A percentile compares a stretch with the other conserved stretches of the same genome.
Conservation (phyloP, 2,113 vertebrate genomes). For the Nansenia antarctica region DNA sequence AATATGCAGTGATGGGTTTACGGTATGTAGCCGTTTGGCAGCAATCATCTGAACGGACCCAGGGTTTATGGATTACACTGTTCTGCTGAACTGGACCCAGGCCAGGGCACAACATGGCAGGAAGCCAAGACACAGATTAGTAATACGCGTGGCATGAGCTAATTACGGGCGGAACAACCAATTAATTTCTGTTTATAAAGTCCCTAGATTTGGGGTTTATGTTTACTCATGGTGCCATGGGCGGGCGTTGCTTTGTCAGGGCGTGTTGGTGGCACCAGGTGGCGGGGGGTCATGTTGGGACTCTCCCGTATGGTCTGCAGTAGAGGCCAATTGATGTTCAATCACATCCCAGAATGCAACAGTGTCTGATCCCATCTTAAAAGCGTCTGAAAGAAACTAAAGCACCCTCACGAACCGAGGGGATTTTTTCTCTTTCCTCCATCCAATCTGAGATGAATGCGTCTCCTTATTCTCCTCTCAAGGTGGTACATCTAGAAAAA, state of each 20-base stretch:
- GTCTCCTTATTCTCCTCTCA: conserved; percentile 55
- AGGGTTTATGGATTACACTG: conserved; percentile 59
- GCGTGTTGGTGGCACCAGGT: conserved; percentile 61
- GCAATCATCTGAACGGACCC: conserved; percentile 29
- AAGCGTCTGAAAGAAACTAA: conserved; percentile 63
- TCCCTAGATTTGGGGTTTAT: conserved; percentile 53
- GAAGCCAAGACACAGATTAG: conserved; percentile 77
- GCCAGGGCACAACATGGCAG: conserved; percentile 68
- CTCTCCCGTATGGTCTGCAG: conserved; percentile 54
- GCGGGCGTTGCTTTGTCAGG: neutral
- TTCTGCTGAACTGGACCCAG: conserved; percentile 61
- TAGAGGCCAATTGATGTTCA: conserved; percentile 19
- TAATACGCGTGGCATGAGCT: conserved; percentile 74
- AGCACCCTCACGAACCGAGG: conserved; percentile 54
- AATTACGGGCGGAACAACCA: conserved; percentile 76
- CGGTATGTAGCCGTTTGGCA: conserved; percentile 37
- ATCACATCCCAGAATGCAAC: conserved; percentile 54
- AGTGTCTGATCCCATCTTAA: conserved; percentile 68
- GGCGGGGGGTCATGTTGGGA: conserved; percentile 31
- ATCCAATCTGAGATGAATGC: conserved; percentile 67
- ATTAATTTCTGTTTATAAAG: conserved; percentile 79
- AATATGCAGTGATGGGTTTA: conserved; percentile 72
- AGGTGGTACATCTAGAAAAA: conserved; percentile 62
- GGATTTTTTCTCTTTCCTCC: conserved; percentile 47
- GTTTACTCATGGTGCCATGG: conserved; percentile 30